Evolutionary conservation across 2,797 vertebrate species (phyloP), one percentile per base, ranked within the genome.

Genomic region (Cryptoprocta ferox): DNA sequence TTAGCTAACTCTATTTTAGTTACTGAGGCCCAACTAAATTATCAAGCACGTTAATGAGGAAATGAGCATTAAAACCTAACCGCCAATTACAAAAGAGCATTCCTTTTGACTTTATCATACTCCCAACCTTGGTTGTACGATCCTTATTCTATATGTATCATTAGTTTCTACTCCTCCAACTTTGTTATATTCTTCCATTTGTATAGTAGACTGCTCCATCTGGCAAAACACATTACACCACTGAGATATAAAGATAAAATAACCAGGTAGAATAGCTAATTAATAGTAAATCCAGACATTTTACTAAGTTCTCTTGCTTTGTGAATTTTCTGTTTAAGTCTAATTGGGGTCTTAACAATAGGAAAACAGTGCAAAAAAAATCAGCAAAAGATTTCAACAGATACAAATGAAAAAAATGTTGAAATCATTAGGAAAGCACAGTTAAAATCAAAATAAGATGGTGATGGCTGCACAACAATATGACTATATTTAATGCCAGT

Each of bases 221-320:
- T 59, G 66, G n/a, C n/a, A 78, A 95, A 83, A 83, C 10, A 68
- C n/a, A 71, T 9, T 39, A 30, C 7, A 85, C 61, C 56, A 65
- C 0, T 78, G 48, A 96, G 93, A 48, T 68, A 81, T 37, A 76
- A 75, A 48, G 13, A 48, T 68, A 76, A 85, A 89, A 85, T 76
- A 85, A 78, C 75, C 70, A 92, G 30, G 37, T 68, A 93, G 70
- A 50, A 81, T 12, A 85, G 30, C 37, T 59, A 76, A 87, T 42
- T 82, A 86, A 37, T n/a, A 83, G 39, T 37, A 26, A 90, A 90
- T 12, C 37, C 65, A 39, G 48, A 30, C 26, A 89, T 59, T 94
- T 59, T 82, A 79, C 79, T 61, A 89, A 18, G 53, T 65, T 92
- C 30, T 73, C 32, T 53, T 82, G 87, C 89, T 96, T 42, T 85